Evolutionary conservation across 2,888 invertebrate species (phyloP).

Genomic region (Yponomeuta malinellus): DNA sequence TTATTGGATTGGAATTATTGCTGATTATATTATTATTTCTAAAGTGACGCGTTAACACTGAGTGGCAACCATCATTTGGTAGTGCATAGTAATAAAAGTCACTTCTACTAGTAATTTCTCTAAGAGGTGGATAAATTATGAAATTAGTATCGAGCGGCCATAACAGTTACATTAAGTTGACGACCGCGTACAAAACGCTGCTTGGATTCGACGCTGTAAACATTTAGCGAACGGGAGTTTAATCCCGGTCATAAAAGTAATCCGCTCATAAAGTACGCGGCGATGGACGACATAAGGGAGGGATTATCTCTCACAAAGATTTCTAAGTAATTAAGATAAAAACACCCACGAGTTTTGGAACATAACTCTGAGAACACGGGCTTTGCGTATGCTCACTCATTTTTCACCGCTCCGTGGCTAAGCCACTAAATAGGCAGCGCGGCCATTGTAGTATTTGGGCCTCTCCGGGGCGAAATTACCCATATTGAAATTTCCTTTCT

Average conservation of each 20-base stretch:
- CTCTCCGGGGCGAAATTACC: constrained; percentile 64
- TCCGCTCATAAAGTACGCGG: constrained; percentile 73
- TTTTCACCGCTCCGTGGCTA: constrained; percentile 69
- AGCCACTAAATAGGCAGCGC: constrained; percentile 71
- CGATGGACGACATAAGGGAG: constrained; percentile 73
- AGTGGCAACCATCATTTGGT: no score
- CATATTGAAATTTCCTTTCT: constrained; percentile 74
- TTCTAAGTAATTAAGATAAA: constrained; percentile 73
- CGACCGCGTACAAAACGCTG: constrained; percentile 36
- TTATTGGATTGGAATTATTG: no score
- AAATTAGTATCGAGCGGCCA: not conserved
- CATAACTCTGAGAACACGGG: constrained; percentile 20
- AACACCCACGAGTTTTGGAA: constrained; percentile 66
- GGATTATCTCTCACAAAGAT: constrained; percentile 71
- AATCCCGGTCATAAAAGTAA: constrained; percentile 74
- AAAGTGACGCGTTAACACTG: no score
- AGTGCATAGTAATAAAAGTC: not conserved
- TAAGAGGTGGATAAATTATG: not conserved
- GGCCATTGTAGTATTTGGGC: constrained; percentile 71
- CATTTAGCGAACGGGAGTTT: constrained; percentile 70
- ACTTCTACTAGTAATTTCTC: not conserved
- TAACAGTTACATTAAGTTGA: constrained; percentile 6
- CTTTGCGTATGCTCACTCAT: constrained; percentile 46
- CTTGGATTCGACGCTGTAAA: constrained; percentile 60
- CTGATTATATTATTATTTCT: no score